A percentile compares a stretch with the other conserved stretches of the same genome.
These are phyloP conservation scores for Ibidorhyncha struthersii DNA, from an alignment of 2,113 vertebrate genomes.

Conservation along the genomic window DNA sequence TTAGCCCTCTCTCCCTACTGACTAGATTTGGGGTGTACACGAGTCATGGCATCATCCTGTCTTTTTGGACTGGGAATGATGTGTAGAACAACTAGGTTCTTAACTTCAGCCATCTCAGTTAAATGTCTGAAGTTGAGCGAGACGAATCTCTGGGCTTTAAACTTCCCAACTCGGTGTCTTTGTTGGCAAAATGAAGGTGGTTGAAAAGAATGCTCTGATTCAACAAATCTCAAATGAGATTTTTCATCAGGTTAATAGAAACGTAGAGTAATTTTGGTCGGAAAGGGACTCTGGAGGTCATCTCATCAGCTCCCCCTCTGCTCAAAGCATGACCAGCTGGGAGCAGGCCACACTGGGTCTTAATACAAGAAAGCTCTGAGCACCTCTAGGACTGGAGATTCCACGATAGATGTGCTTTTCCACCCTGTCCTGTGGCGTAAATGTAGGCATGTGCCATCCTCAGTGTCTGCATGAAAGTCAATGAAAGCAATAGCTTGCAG, in stretches of 20 bases:
- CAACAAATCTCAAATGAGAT: background rate
- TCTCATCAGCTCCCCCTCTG: background rate
- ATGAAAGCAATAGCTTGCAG: background rate
- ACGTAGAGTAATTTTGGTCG: background rate
- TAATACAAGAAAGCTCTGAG: background rate
- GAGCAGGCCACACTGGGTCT: background rate
- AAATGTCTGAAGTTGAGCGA: background rate
- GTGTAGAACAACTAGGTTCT: background rate
- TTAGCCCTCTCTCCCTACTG: background rate
- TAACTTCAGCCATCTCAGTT: background rate
- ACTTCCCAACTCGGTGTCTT: background rate
- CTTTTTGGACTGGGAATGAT: background rate
- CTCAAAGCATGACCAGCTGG: background rate
- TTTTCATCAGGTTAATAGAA: background rate
- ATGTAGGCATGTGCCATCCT: background rate
- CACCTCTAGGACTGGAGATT: background rate
- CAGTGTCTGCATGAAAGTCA: background rate
- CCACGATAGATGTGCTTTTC: background rate
- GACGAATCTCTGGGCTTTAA: background rate
- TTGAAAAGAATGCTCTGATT: background rate
- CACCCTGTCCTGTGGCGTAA: background rate
- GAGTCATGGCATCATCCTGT: background rate
- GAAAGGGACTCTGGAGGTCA: background rate
- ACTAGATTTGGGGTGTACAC: background rate
- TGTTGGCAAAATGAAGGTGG: background rate